Conservation (phyloP, 2,888 invertebrate genomes). For the Drosophila colorata region DNA sequence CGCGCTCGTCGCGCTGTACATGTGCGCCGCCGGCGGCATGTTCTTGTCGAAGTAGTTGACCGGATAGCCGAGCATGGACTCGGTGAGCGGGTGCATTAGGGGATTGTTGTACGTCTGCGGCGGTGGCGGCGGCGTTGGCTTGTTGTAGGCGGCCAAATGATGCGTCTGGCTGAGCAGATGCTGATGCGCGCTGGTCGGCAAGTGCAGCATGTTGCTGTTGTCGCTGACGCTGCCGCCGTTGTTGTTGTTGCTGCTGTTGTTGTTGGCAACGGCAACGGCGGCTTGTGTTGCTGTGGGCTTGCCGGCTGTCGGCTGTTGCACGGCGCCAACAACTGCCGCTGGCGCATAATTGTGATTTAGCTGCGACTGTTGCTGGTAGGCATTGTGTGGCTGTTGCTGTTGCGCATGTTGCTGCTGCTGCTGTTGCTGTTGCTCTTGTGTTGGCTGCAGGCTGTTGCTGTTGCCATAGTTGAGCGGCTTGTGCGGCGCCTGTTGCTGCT, state of each 20-base stretch:
- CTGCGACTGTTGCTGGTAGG: conserved; percentile 53
- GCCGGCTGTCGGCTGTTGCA: conserved; percentile 55
- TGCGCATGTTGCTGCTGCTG: conserved; percentile 37
- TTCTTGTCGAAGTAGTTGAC: conserved; percentile 87
- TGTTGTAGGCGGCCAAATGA: conserved; percentile 83
- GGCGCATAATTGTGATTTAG: conserved; percentile 68
- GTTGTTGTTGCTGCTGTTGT: conserved; percentile 50
- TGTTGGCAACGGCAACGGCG: conserved; percentile 32
- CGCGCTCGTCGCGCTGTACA: conserved; percentile 85
- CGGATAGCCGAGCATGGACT: conserved; percentile 81
- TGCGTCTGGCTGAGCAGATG: conserved; percentile 83
- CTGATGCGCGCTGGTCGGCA: conserved; percentile 64
- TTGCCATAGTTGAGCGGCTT: conserved; percentile 53
- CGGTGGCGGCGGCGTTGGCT: conserved; percentile 80
- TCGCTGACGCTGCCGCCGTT: conserved; percentile 47
- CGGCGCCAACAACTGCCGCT: conserved; percentile 31
- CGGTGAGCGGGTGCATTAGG: conserved; percentile 81
- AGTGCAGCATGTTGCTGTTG: conserved; percentile 69
- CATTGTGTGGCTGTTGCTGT: conserved; percentile 44
- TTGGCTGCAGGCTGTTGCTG: conserved; percentile 34
- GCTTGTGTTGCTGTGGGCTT: conserved; percentile 51
- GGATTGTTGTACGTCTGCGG: conserved; percentile 83
- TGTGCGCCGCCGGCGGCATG: conserved; percentile 88
- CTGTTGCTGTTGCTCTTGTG: conserved; percentile 45
- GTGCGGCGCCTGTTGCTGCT: conserved; percentile 56